These are phyloP conservation scores for Oreocharis arfaki DNA, from an alignment of 2,113 vertebrate species.

Conservation along the genomic window DNA sequence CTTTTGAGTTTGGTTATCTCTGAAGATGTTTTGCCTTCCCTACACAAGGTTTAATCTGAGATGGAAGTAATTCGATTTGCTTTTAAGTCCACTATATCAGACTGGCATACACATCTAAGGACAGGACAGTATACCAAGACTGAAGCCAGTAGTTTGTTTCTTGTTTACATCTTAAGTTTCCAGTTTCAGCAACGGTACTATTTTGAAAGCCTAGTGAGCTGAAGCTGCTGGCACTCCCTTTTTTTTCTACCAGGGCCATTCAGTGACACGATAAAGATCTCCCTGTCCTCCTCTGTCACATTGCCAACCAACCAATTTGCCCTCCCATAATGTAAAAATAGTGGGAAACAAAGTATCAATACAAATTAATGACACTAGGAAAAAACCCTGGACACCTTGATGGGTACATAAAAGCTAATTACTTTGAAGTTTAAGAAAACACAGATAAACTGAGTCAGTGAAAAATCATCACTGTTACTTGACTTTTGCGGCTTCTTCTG, in stretches of 20 bases:
- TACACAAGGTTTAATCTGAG: background rate
- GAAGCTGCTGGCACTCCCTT: conserved; percentile 45
- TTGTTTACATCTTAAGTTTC: conserved; percentile 12
- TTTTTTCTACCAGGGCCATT: conserved; percentile 17
- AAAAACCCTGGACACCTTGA: background rate
- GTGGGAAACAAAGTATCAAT: background rate
- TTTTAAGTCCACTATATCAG: background rate
- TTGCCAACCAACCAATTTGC: background rate
- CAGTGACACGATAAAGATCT: background rate
- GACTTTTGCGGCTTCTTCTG: background rate
- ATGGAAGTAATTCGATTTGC: background rate
- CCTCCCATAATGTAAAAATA: background rate
- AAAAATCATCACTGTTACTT: background rate
- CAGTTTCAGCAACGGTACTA: conserved; percentile 43
- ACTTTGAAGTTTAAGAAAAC: background rate
- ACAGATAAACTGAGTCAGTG: background rate
- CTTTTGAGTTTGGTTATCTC: background rate
- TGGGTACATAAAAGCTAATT: background rate
- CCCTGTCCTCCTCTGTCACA: background rate
- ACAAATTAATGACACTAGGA: conserved; percentile 32
- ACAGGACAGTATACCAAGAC: background rate
- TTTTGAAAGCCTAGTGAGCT: conserved; percentile 58
- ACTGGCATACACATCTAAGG: background rate
- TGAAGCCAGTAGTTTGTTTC: conserved; percentile 40
- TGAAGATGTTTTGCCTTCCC: background rate